phyloP scores from a whole-genome alignment of 2,888 invertebrate genomes.

The Cryptophagus acutangulus region DNA sequence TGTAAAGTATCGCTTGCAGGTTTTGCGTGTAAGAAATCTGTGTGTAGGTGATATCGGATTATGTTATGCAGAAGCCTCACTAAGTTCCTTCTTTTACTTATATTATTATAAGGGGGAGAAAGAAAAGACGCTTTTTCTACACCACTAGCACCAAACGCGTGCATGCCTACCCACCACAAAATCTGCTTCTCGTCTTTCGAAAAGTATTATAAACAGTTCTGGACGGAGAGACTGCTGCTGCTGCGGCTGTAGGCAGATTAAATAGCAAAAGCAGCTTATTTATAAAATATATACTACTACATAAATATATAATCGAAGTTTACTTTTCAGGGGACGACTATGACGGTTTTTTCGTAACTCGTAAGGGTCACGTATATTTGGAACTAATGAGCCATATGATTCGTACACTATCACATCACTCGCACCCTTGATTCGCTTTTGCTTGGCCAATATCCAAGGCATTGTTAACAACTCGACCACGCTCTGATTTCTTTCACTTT shows the following conservation, averaged over 20 bases:
- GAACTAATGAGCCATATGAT: neutral
- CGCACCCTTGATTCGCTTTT: slow-evolving; percentile 25
- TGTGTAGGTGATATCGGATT: slow-evolving; percentile 33
- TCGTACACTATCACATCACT: slow-evolving; percentile 7
- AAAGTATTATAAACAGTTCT: slow-evolving; percentile 9
- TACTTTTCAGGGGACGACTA: too few relatives aligned
- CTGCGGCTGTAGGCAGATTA: too few relatives aligned
- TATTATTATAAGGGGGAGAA: too few relatives aligned
- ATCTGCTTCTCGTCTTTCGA: slow-evolving; percentile 30
- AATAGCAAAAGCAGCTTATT: too few relatives aligned
- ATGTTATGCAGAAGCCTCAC: slow-evolving; percentile 32
- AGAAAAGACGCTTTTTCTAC: slow-evolving; percentile 3
- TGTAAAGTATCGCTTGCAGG: too few relatives aligned
- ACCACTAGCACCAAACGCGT: neutral
- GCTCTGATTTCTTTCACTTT: too few relatives aligned
- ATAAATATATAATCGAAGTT: too few relatives aligned
- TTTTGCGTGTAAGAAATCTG: slow-evolving; percentile 34
- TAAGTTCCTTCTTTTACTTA: slow-evolving; percentile 18
- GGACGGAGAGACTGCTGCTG: too few relatives aligned
- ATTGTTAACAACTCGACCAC: slow-evolving; percentile 18
- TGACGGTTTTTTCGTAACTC: too few relatives aligned
- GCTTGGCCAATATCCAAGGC: slow-evolving; percentile 24
- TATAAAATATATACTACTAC: neutral
- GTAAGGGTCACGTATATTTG: too few relatives aligned
- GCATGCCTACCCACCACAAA: slow-evolving; percentile 15